Evolutionary conservation across 2,113 vertebrate species (phyloP), one percentile per base, ranked within the genome.

Genomic region (Cephalopholis sonnerati): DNA sequence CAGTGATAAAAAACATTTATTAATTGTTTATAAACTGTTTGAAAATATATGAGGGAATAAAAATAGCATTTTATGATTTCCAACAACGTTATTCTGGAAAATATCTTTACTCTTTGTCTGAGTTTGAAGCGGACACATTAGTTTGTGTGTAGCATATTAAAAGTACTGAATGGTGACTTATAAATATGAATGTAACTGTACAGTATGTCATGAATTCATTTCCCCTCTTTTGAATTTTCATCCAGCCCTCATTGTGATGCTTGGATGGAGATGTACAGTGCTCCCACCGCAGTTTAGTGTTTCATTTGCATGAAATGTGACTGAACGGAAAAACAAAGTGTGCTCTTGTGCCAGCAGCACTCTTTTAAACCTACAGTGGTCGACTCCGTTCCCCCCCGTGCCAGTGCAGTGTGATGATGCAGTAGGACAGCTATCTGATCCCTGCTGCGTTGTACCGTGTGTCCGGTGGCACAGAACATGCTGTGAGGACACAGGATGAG

Each of bases 371-470:
- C 50, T 7, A n/a, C 39, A 32, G 77, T 46, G 67, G 13, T 32
- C 22, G 15, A 64, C 79, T 83, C 63, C 48, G 46, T 36, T 77
- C 80, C 44, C 58, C 66, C 58, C 36, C 25, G 2, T 58, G 65
- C 67, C 46, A 50, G 72, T 63, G 69, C 61, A 11, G 55, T 79
- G 81, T 51, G 58, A 72, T 91, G 84, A 93, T 94, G 87, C 70
- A 81, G 57, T 48, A 61, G 81, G 90, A 93, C 89, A 89, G 83
- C 86, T 87, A 91, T 90, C 84, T 91, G 89, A 90, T 90, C 87
- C 85, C 79, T 24, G 85, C 89, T 83, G 83, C 4, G 77, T 57
- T 66, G 79, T 10, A 61, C 74, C 69, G 69, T 77, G 87, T 89
- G 90, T 90, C 89, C 61, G 41, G 77, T 93, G 83, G 86, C 86